Evolutionary conservation across 23 tunicate genomes (phyloP).

Genomic region (Styela clava): DNA sequence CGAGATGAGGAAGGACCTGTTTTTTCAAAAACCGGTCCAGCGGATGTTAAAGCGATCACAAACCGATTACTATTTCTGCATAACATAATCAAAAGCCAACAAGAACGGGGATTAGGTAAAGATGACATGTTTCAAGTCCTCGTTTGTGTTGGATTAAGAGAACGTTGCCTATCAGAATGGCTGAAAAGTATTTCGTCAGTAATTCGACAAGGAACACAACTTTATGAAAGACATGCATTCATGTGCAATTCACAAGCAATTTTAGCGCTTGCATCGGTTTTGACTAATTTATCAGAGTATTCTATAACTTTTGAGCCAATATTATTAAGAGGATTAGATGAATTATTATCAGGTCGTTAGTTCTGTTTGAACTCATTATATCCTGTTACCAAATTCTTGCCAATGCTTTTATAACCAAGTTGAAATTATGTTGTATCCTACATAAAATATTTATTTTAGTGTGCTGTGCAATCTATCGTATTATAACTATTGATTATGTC

Average conservation of each 20-base stretch:
- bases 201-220: slow-evolving; percentile 17
- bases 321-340: slow-evolving; percentile 54
- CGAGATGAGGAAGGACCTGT: background rate
- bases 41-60: background rate
- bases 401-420: too few relatives aligned
- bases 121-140: slow-evolving; percentile 79
- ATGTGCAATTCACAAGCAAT: slow-evolving; percentile 52
- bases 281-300: slow-evolving; percentile 38
- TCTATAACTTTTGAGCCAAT: slow-evolving; percentile 46
- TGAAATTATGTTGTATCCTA: too few relatives aligned
- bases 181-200: slow-evolving; percentile 44
- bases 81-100: background rate
- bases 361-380: background rate
- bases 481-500: too few relatives aligned
- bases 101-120: slow-evolving; percentile 57
- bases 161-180: slow-evolving; percentile 53
- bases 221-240: slow-evolving; percentile 59
- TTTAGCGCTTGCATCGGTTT: slow-evolving; percentile 37
- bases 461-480: too few relatives aligned
- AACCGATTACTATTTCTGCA: background rate
- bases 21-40: background rate
- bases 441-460: too few relatives aligned
- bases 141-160: slow-evolving; percentile 52
- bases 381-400: too few relatives aligned
- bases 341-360: background rate